Percentiles rank a stretch among this genome's conserved stretches.
These are phyloP conservation scores for Amblyopsis hoosieri DNA, from an alignment of 2,797 vertebrate genomes.

Conservation along the genomic window DNA sequence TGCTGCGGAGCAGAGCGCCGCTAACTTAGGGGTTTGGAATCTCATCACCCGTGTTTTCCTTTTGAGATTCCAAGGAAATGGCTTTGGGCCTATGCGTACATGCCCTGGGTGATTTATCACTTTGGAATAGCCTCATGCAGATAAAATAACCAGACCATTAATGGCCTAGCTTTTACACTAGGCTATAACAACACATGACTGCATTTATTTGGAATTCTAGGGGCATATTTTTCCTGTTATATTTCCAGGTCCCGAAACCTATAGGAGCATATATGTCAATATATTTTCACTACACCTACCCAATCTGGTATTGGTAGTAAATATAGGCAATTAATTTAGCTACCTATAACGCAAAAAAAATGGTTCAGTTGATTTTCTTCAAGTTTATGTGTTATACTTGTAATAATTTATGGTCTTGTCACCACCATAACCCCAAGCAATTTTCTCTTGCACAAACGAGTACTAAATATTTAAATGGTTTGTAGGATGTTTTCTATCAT, in stretches of 20 bases:
- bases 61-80: conserved; percentile 42
- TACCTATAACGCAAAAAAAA: no score
- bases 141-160: conserved; percentile 76
- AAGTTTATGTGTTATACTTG: background rate
- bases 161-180: conserved; percentile 64
- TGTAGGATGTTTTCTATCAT: background rate
- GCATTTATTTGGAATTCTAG: conserved; percentile 65
- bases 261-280: conserved; percentile 10
- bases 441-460: background rate
- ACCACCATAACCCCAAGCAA: background rate
- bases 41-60: conserved; percentile 42
- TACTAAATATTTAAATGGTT: background rate
- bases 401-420: background rate
- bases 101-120: conserved; percentile 67
- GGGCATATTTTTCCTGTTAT: conserved; percentile 46
- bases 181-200: conserved; percentile 75
- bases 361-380: no score
- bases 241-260: conserved; percentile 25
- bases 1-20: conserved; percentile 7
- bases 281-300: conserved; percentile 1
- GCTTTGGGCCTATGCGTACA: conserved; percentile 41
- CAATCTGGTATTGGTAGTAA: conserved; percentile 2
- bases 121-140: conserved; percentile 65
- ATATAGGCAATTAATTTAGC: background rate
- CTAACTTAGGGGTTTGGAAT: conserved; percentile 43